Base-by-base conservation (phyloP, 2,113 vertebrate species). In the Catharus minimus region DNA sequence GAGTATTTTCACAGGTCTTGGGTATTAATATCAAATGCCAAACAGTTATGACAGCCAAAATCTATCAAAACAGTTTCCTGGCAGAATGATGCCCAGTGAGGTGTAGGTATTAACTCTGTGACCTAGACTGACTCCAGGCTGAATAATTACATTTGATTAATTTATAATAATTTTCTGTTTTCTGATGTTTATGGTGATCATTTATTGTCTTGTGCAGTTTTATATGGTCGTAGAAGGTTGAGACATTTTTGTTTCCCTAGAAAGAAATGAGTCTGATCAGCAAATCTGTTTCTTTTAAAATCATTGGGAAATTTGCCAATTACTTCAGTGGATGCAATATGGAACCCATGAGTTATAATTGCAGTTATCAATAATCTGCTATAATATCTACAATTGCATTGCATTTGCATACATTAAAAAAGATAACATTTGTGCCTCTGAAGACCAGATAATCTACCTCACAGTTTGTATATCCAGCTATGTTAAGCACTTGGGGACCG, bases 311-410 rank as follows among this genome's bases (percentile, higher is more conserved):
- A 89, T 80, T 58, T 79, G 77, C 77, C 86, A 87, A 1, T 90
- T 88, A 33, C 56, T 93, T 88, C 3, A 4, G 27, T 13, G 15
- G 38, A 55, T 62, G 50, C 66, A 89, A 33, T 75, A 60, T 79
- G 75, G 86, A 90, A 55, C 39, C 60, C 86, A 27, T 47, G 74
- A 73, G 52, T 85, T 90, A 41, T 65, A 61, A 68, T 21, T 92
- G 86, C 66, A 76, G 62, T 82, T 87, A 56, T 74, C 92, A 94
- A 87, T 95, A 95, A 94, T 79, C 74, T 89, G 26, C 66, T 27
- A n/a, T 90, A 87, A 87, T 87, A 82, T 82, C 64, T 76, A 76
- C 74, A 75, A 84, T 87, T 93, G 65, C n/a, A 39, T 82, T 62
- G 43, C 36, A 92, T 90, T 90, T 94, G 36, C 86, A 89, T 89